Evolutionary conservation across 2,888 invertebrate genomes (phyloP).

Genomic region (Mythimna pallens): DNA sequence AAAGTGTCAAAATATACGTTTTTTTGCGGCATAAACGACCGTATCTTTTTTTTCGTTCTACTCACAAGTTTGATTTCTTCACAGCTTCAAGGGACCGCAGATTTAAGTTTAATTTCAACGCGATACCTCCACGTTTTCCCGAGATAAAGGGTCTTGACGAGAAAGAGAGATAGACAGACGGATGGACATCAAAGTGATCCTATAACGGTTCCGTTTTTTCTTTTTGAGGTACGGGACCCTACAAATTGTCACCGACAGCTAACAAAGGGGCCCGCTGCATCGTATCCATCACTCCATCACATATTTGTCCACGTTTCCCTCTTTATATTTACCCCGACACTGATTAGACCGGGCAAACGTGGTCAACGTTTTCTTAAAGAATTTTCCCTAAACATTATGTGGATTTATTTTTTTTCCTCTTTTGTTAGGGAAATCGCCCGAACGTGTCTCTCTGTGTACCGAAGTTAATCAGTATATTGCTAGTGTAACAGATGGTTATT

Average conservation of each 20-base stretch:
- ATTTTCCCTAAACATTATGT: conserved; percentile 56
- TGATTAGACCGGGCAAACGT: conserved; percentile 46
- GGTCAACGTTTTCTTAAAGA: conserved; percentile 56
- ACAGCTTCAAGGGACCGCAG: too few relatives aligned
- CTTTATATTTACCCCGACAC: conserved; percentile 36
- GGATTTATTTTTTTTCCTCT: conserved; percentile 58
- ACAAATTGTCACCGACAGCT: background rate
- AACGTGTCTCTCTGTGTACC: conserved; percentile 54
- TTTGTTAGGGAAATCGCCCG: conserved; percentile 58
- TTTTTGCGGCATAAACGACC: too few relatives aligned
- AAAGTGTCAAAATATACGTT: too few relatives aligned
- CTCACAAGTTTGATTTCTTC: too few relatives aligned
- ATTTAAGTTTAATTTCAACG: too few relatives aligned
- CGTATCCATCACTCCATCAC: conserved; percentile 5
- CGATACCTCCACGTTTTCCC: too few relatives aligned
- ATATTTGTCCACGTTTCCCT: conserved; percentile 39
- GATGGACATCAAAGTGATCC: too few relatives aligned
- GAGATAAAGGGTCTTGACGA: too few relatives aligned
- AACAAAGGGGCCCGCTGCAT: conserved; percentile 6
- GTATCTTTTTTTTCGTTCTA: too few relatives aligned
- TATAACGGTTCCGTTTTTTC: too few relatives aligned
- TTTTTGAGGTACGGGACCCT: too few relatives aligned
- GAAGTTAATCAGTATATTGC: conserved; percentile 56
- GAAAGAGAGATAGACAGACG: too few relatives aligned
- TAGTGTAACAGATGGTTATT: conserved; percentile 29